Percentiles rank a stretch among this genome's conserved stretches.
These are phyloP conservation scores for Lemur catta DNA, from an alignment of 2,797 vertebrate genomes.

Conservation along the genomic window DNA sequence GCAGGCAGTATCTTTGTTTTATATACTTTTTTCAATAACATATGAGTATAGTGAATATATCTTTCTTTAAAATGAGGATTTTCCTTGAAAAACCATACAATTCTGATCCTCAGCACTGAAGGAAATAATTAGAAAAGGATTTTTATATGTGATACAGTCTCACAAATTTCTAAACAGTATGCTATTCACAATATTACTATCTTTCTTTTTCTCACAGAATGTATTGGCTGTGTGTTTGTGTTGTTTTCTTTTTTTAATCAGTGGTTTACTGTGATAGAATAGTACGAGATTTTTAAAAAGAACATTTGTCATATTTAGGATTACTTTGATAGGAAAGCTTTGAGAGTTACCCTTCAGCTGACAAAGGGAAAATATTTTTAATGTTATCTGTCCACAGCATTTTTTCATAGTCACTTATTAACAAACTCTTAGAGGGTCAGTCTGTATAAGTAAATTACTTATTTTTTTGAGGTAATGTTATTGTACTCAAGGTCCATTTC, in stretches of 20 bases:
- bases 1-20: constrained; percentile 53
- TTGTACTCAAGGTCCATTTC: neutral
- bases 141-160: neutral
- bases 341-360: neutral
- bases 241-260: neutral
- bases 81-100: constrained; percentile 20
- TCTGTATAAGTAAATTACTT: neutral
- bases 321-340: neutral
- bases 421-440: neutral
- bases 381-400: neutral
- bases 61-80: neutral
- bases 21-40: constrained; percentile 49
- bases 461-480: neutral
- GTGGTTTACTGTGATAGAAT: neutral
- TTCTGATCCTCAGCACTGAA: constrained; percentile 18
- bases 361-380: constrained; percentile 31
- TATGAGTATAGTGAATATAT: neutral
- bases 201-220: constrained; percentile 2
- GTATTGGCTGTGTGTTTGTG: neutral
- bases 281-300: neutral
- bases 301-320: neutral
- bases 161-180: constrained; percentile 15
- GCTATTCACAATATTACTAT: neutral
- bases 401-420: neutral
- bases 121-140: constrained; percentile 33